Base-by-base conservation (phyloP, 2,888 invertebrate species). In the Pachycephus smyrnensis region DNA sequence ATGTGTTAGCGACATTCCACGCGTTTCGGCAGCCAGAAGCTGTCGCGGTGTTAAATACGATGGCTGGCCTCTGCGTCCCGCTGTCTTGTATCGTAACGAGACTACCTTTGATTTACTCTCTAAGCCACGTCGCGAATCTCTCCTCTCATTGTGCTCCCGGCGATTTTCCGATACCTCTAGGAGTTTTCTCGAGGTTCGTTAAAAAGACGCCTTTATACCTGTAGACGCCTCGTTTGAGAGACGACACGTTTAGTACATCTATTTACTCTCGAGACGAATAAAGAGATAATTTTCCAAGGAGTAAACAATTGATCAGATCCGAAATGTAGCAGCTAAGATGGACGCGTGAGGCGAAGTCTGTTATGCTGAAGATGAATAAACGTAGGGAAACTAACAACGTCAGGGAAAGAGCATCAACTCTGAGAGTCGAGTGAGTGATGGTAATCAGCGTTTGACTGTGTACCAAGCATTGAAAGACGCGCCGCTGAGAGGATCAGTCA, bases 401-500 rank as follows among this genome's bases (percentile, higher is more conserved):
- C 55, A 23, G 23, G 30, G 36, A 37, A 31, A 77, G 74, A 73
- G 74, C 68, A 74, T 35, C 33, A 77, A 68, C 23, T 23, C 31
- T 30, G 30, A 68, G 37, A 73, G 68, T 31, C 68, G 15, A 69
- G 77, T 32, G 84, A 82, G 85, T 82, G 88, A 88, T 87, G 85
- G 85, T 86, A 88, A 88, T 88, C 88, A 87, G 80, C 85, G 86
- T 87, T 84, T 82, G 83, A 84, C 82, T 83, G 83, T 80, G 82
- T 79, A 78, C 77, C 55, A 55, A 55, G 81, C 82, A 87, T 84
- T 88, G 88, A 87, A 88, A 88, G 89, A 89, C 86, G 86, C 83
- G 86, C 84, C 84, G 89, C 85, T 88, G 89, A 89, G 87, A 87
- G 88, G 87, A 88, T 88, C 88, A 88, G 88, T 88, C 89, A 88